A percentile compares a stretch with the other conserved stretches of the same genome.
phyloP scores from a whole-genome alignment of 2,888 invertebrate genomes.

The Lasioglossum calceatum region DNA sequence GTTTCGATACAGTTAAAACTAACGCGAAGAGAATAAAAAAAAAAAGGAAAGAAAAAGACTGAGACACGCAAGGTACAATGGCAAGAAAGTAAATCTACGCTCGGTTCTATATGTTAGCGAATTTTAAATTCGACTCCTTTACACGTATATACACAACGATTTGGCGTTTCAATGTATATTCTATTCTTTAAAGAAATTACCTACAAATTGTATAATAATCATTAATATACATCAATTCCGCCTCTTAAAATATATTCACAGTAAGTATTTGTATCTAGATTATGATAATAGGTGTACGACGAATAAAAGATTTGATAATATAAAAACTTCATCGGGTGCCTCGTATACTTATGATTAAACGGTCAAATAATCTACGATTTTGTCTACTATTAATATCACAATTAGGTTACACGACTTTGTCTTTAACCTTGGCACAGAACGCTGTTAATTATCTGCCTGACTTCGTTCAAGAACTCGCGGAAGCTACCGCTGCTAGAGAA shows the following conservation, averaged over 20 bases:
- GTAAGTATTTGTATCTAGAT: constrained; percentile 20
- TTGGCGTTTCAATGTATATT: constrained; percentile 28
- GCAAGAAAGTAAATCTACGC: constrained; percentile 10
- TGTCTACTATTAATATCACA: constrained; percentile 51
- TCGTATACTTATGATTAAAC: constrained; percentile 8
- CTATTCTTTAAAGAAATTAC: constrained; percentile 26
- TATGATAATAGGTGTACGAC: constrained; percentile 10
- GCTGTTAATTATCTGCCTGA: constrained; percentile 71
- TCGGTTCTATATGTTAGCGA: not conserved
- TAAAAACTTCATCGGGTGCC: constrained; percentile 28
- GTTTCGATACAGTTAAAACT: constrained; percentile 85
- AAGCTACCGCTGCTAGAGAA: constrained; percentile 74
- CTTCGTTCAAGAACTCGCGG: constrained; percentile 77
- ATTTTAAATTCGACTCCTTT: constrained; percentile 29
- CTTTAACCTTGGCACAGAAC: constrained; percentile 62
- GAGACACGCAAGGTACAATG: not conserved
- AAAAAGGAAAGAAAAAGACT: not conserved
- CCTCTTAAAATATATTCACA: constrained; percentile 56
- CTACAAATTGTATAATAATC: constrained; percentile 28
- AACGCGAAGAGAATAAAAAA: constrained; percentile 61
- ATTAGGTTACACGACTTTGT: constrained; percentile 19
- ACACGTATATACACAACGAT: constrained; percentile 38
- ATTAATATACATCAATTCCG: constrained; percentile 47
- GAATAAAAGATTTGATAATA: constrained; percentile 39
- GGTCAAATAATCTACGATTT: constrained; percentile 9